phyloP scores from a whole-genome alignment of 2,797 vertebrate species.

The Ptychobarbus kaznakovi region DNA sequence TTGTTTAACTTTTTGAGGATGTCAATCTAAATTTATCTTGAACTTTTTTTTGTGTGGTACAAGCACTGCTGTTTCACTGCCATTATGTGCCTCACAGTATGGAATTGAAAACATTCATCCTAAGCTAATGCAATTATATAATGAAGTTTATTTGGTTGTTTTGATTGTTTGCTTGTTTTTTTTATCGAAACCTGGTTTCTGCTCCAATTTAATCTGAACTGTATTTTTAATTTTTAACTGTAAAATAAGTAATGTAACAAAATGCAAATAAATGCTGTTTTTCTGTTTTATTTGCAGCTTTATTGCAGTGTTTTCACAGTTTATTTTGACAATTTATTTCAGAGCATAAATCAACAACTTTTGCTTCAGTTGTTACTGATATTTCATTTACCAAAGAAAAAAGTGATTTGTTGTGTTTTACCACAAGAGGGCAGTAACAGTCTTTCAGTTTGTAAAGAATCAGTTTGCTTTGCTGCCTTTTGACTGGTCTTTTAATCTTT shows the following conservation, averaged over 20 bases:
- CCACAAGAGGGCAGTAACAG: slow-evolving; percentile 32
- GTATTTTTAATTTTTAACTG: slow-evolving; percentile 30
- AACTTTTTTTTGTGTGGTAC: not conserved
- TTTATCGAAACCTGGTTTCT: slow-evolving; percentile 30
- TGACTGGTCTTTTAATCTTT: not conserved
- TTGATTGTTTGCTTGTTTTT: slow-evolving; percentile 38
- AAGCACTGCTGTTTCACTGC: slow-evolving; percentile 52
- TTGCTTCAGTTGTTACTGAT: not conserved
- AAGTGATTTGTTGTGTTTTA: not conserved
- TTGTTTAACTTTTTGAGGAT: slow-evolving; percentile 20
- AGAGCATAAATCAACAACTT: not conserved
- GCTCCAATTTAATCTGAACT: slow-evolving; percentile 1
- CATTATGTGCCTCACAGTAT: slow-evolving; percentile 44
- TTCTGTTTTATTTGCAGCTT: not conserved
- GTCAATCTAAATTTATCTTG: slow-evolving; percentile 6
- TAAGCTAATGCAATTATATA: slow-evolving; percentile 60
- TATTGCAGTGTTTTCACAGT: not conserved
- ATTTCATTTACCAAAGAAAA: not conserved
- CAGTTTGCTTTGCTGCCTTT: not conserved
- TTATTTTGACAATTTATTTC: not conserved
- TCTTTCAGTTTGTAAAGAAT: not conserved
- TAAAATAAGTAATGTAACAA: slow-evolving; percentile 47
- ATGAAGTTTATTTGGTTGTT: slow-evolving; percentile 45
- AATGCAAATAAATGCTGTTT: not conserved
- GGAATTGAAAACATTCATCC: slow-evolving; percentile 25